These are phyloP conservation scores for Strix uralensis DNA, from an alignment of 2,113 vertebrate species.

Conservation along the genomic window DNA sequence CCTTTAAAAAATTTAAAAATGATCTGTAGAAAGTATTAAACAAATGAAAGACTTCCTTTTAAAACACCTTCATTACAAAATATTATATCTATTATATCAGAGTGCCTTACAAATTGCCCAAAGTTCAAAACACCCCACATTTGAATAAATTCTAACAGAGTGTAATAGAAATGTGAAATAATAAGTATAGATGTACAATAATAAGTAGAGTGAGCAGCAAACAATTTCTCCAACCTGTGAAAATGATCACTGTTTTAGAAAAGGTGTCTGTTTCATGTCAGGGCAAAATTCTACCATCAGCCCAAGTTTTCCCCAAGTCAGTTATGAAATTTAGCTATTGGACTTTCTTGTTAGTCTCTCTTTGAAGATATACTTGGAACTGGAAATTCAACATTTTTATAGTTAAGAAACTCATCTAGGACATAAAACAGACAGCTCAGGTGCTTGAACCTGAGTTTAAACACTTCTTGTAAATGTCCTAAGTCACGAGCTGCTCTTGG, in stretches of 20 bases:
- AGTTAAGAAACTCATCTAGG: slow-evolving; percentile 13
- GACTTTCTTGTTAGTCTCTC: not conserved
- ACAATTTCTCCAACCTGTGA: not conserved
- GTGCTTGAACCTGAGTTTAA: not conserved
- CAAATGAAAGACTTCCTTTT: slow-evolving; percentile 35
- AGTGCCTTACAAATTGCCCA: not conserved
- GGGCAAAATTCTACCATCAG: not conserved
- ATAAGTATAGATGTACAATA: not conserved
- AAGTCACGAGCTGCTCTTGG: not conserved
- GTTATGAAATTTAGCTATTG: not conserved
- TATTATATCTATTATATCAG: not conserved
- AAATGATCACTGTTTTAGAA: not conserved
- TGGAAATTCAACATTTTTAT: slow-evolving; percentile 26
- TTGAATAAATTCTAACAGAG: slow-evolving; percentile 13
- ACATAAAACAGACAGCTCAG: not conserved
- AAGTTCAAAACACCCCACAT: not conserved
- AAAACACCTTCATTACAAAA: slow-evolving; percentile 34
- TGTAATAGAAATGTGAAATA: not conserved
- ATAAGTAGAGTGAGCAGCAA: not conserved
- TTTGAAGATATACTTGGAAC: slow-evolving; percentile 12
- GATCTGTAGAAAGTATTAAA: slow-evolving; percentile 40
- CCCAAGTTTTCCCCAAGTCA: not conserved
- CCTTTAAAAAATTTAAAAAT: slow-evolving; percentile 45
- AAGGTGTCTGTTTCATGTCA: not conserved
- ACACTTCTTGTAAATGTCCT: not conserved